Evolutionary conservation across 2,113 vertebrate genomes (phyloP).

Genomic region (Lophotis ruficrista): DNA sequence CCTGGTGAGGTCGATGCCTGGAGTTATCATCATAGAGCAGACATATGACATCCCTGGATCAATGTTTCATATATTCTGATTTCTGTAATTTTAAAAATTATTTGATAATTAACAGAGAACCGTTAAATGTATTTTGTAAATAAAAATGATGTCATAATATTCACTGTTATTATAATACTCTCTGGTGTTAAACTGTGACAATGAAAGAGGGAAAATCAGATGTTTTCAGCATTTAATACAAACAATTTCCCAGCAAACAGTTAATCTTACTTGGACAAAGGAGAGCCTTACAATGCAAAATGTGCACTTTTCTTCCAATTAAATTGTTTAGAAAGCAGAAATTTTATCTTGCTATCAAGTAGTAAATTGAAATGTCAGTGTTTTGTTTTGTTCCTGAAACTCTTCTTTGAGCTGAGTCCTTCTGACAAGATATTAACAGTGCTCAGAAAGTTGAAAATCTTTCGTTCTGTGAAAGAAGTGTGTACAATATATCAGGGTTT

Average conservation of each 20-base stretch:
- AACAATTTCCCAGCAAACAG: background rate
- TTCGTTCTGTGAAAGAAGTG: background rate
- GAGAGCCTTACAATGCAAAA: conserved; percentile 9
- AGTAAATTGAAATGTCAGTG: conserved; percentile 41
- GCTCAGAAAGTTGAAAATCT: conserved; percentile 19
- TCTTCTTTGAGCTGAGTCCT: conserved; percentile 19
- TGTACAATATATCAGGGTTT: background rate
- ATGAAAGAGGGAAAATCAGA: background rate
- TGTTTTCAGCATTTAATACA: background rate
- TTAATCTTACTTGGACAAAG: conserved; percentile 9
- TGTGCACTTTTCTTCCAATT: background rate
- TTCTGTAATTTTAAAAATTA: background rate
- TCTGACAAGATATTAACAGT: conserved; percentile 37
- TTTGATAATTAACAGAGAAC: background rate
- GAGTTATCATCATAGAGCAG: background rate
- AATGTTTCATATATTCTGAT: background rate
- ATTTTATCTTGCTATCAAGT: conserved; percentile 6
- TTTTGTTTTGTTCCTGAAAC: conserved; percentile 23
- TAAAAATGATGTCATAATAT: background rate
- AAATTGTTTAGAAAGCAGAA: conserved; percentile 41
- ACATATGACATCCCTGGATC: background rate
- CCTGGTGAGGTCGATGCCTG: background rate
- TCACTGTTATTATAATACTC: background rate
- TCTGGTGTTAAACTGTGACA: background rate
- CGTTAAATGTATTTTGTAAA: background rate